Evolutionary conservation across 2,113 vertebrate species (phyloP).

Genomic region (Gnathonemus longibarbis): DNA sequence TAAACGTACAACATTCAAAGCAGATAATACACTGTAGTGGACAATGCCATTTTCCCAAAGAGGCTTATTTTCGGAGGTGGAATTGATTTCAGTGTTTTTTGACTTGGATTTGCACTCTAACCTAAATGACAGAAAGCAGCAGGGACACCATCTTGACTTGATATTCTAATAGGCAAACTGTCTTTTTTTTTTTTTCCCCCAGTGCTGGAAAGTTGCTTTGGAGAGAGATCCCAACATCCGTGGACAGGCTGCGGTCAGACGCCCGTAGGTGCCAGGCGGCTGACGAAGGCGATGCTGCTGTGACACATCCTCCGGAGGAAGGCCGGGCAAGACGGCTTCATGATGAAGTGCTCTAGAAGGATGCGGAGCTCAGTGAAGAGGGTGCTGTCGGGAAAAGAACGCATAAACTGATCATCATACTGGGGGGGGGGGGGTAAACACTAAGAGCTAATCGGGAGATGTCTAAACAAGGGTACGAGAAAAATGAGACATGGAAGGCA

Average conservation of each 20-base stretch:
- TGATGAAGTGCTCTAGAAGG: slow-evolving; percentile 89
- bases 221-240: neutral
- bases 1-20: neutral
- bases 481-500: neutral
- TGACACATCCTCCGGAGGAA: slow-evolving; percentile 92
- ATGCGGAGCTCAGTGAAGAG: slow-evolving; percentile 91
- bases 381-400: slow-evolving; percentile 62
- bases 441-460: neutral
- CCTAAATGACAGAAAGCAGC: neutral
- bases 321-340: slow-evolving; percentile 87
- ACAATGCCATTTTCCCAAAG: neutral
- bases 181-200: neutral
- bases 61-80: neutral
- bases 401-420: neutral
- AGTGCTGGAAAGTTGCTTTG: neutral
- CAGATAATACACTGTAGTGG: neutral
- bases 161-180: neutral
- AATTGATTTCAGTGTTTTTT: neutral
- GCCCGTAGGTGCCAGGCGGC: slow-evolving; percentile 87
- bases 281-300: slow-evolving; percentile 92
- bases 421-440: neutral
- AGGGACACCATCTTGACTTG: neutral
- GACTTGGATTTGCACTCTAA: neutral
- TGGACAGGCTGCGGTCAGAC: slow-evolving; percentile 54
- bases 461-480: neutral